phyloP scores from a whole-genome alignment of 2,888 invertebrate species.

The Tyria jacobaeae region DNA sequence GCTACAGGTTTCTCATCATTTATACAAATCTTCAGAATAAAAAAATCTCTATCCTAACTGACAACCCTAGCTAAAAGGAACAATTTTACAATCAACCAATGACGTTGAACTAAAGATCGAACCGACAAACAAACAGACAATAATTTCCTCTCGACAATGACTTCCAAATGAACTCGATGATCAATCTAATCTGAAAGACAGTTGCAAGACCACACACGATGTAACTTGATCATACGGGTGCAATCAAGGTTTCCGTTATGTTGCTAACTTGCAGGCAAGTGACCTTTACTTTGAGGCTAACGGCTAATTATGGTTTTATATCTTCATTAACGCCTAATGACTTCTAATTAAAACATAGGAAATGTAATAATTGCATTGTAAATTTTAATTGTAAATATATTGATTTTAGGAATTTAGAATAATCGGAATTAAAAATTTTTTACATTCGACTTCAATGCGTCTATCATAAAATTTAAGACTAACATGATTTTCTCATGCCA shows the following conservation, averaged over 20 bases:
- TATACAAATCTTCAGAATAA: too few relatives aligned
- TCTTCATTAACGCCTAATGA: neutral
- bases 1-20: too few relatives aligned
- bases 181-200: constrained; percentile 15
- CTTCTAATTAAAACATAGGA: neutral
- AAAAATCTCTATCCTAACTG: too few relatives aligned
- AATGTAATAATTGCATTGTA: too few relatives aligned
- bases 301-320: neutral
- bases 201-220: constrained; percentile 40
- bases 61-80: too few relatives aligned
- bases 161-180: constrained; percentile 12
- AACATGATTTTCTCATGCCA: too few relatives aligned
- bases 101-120: neutral
- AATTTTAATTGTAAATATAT: too few relatives aligned
- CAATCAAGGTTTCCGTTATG: constrained; percentile 10
- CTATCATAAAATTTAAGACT: too few relatives aligned
- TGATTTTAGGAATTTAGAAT: too few relatives aligned
- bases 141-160: constrained; percentile 17
- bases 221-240: constrained; percentile 42
- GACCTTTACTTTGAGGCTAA: neutral
- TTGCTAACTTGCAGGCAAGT: neutral
- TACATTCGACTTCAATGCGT: too few relatives aligned
- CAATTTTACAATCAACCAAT: neutral
- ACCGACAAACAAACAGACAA: constrained; percentile 14
- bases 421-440: too few relatives aligned